phyloP scores from a whole-genome alignment of 2,888 invertebrate species.

The Gandaritis pyraliata region DNA sequence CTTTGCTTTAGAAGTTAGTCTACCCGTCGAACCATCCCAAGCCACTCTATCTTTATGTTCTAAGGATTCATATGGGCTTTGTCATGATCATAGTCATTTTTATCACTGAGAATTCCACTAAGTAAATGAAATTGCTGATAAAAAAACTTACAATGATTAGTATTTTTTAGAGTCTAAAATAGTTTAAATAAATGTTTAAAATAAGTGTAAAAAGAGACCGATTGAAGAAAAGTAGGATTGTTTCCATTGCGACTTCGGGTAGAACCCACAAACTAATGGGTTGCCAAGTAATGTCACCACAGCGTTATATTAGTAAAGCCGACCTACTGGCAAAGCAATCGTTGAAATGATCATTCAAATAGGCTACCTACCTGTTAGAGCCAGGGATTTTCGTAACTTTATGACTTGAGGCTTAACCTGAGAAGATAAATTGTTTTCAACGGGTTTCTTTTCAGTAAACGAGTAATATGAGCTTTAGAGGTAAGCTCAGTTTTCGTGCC shows the following conservation, averaged over 20 bases:
- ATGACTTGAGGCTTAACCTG: conserved; percentile 24
- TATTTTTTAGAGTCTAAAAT: too few relatives aligned
- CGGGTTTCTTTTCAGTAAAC: conserved; percentile 19
- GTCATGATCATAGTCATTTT: too few relatives aligned
- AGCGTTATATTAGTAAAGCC: conserved; percentile 39
- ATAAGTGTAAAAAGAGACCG: conserved; percentile 1
- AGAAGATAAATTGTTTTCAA: conserved; percentile 28
- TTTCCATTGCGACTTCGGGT: conserved; percentile 16
- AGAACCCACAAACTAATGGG: conserved; percentile 42
- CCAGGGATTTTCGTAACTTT: conserved; percentile 24
- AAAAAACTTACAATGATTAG: too few relatives aligned
- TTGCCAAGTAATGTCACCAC: conserved; percentile 30
- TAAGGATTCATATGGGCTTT: not conserved
- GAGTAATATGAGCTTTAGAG: conserved; percentile 1
- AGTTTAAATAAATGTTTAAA: too few relatives aligned
- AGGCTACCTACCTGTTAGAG: conserved; percentile 40
- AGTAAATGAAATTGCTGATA: too few relatives aligned
- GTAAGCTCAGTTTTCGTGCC: not conserved
- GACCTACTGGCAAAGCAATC: conserved; percentile 35
- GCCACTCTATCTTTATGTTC: not conserved
- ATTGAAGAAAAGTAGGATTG: conserved; percentile 18
- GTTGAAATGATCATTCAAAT: conserved; percentile 38
- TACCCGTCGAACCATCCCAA: not conserved
- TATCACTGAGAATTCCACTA: too few relatives aligned
- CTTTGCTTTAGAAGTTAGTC: not conserved